phyloP scores from a whole-genome alignment of 2,888 invertebrate genomes.

The Meliscaeva auricollis region DNA sequence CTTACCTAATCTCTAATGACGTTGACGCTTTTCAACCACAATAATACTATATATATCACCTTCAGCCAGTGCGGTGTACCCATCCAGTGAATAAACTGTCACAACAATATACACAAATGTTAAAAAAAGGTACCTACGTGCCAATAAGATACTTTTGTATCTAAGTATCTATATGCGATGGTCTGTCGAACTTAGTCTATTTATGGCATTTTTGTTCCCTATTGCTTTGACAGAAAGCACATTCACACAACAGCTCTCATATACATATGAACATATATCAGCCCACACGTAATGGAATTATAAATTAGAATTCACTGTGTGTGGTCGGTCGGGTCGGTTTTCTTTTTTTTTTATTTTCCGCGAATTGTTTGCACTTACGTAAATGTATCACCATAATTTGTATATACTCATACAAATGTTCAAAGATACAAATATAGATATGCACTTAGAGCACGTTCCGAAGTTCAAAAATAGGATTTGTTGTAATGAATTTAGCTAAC shows the following conservation, averaged over 20 bases:
- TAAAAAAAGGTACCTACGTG: constrained; percentile 12
- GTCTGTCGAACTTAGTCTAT: constrained; percentile 56
- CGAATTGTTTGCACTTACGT: constrained; percentile 60
- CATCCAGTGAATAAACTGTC: constrained; percentile 13
- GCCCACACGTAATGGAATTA: constrained; percentile 60
- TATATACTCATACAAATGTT: no score
- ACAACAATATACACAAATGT: background rate
- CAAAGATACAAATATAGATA: background rate
- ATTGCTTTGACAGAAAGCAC: constrained; percentile 26
- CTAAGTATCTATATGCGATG: constrained; percentile 10
- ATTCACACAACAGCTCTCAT: constrained; percentile 22
- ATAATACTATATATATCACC: background rate
- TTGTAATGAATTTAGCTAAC: constrained; percentile 32
- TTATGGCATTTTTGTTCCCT: constrained; percentile 42
- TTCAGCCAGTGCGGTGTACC: background rate
- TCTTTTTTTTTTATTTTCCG: constrained; percentile 32
- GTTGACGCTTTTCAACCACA: constrained; percentile 28
- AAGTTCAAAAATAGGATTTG: constrained; percentile 8
- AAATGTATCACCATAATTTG: constrained; percentile 49
- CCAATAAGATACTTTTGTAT: constrained; percentile 29
- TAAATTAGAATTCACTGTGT: constrained; percentile 58
- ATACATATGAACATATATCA: no score
- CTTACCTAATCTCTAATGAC: constrained; percentile 61
- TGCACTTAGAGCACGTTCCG: constrained; percentile 1
- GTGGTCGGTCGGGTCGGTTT: constrained; percentile 30